Evolutionary conservation across 2,888 invertebrate genomes (phyloP), one percentile per base, ranked within the genome.

Genomic region (Eupsilia transversa): DNA sequence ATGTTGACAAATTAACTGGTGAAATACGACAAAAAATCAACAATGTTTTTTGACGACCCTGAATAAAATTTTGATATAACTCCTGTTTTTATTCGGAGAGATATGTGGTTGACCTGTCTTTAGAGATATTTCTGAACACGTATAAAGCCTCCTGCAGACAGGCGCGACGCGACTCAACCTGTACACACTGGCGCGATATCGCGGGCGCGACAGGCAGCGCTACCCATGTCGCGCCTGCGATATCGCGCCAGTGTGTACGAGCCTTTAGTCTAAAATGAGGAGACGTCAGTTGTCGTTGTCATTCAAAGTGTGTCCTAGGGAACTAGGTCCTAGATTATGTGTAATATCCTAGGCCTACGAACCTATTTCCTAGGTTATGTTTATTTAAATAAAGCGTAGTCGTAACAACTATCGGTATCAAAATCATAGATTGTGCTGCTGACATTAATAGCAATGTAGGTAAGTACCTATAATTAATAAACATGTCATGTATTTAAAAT

Each of bases 1-100:
- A 74, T 79, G 65, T 79, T 88, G 89, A 89, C 85, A 88, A 87
- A 88, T 87, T 84, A 84, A 81, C 84, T 83, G 69, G 64, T 77
- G 78, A 82, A 80, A 69, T 79, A 75, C 75, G 67, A 74, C 79
- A 75, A 70, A 78, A 79, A 77, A 76, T 59, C 60, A 73, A 77
- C 65, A 72, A 78, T 68, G 68, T 70, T 71, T 76, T 78, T 80
- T 84, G 75, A 73, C 72, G 73, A 73, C 66, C 66, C 61, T 63
- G 80, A 74, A n/a, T n/a, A n/a, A n/a, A n/a, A 85, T 78, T 80
- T 74, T 70, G 74, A 82, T 78, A 67, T 60, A 46, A 71, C n/a
- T 67, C 20, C 33, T 33, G 72, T 80, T 72, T 75, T 80, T 71
- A 46, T 56, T n/a, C 27, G 2, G 49, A 33, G 30, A 35, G 49